A percentile compares a stretch with the other conserved stretches of the same genome.
Evolutionary conservation across 53 echinoderm and acorn worm species (phyloP).

Genomic region (Antedon mediterranea): DNA sequence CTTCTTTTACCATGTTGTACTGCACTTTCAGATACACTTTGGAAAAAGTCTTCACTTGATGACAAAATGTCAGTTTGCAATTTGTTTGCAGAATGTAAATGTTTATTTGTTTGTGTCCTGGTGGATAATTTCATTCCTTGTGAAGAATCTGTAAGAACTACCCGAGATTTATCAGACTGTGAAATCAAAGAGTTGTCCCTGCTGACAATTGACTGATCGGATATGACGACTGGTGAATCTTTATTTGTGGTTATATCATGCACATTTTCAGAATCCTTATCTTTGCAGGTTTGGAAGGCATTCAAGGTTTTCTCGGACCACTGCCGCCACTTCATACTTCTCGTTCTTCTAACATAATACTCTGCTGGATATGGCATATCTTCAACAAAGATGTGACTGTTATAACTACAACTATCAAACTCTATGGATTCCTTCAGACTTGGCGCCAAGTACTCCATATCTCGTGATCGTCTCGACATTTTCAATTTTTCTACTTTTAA

Average conservation of each 20-base stretch:
- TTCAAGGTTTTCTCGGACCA: neutral
- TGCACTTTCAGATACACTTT: neutral
- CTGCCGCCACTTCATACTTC: slow-evolving; percentile 40
- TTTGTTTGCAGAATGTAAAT: neutral
- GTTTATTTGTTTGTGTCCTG: neutral
- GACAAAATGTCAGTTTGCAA: no score
- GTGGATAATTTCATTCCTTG: neutral
- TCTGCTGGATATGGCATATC: slow-evolving; percentile 72
- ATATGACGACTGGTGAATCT: no score
- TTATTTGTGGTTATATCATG: no score
- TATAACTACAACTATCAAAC: slow-evolving; percentile 34
- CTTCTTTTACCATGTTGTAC: neutral
- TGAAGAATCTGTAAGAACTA: neutral
- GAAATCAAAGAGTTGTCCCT: neutral
- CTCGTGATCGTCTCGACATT: slow-evolving; percentile 11
- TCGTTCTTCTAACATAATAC: slow-evolving; percentile 73
- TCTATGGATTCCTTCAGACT: slow-evolving; percentile 51
- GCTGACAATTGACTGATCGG: no score
- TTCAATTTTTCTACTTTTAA: slow-evolving; percentile 1
- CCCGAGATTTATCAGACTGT: neutral
- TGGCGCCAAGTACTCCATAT: slow-evolving; percentile 24
- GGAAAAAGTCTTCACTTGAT: neutral
- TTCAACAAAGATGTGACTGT: slow-evolving; percentile 65
- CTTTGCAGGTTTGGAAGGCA: slow-evolving; percentile 6
- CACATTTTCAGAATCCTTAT: neutral